These are phyloP conservation scores for Perccottus glenii DNA, from an alignment of 2,113 vertebrate species.

Conservation along the genomic window DNA sequence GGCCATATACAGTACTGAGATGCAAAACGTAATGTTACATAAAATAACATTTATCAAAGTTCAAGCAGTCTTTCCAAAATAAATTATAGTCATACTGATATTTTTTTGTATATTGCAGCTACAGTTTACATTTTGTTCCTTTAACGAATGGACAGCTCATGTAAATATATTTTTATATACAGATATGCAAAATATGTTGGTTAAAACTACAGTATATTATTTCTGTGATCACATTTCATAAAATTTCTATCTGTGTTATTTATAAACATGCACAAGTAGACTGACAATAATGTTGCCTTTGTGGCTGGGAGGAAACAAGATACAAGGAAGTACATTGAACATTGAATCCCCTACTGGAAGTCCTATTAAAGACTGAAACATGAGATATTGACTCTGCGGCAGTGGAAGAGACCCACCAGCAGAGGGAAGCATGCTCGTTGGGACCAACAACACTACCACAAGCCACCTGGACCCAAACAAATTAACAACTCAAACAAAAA, in stretches of 20 bases:
- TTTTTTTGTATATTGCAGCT: too few relatives aligned
- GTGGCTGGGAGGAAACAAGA: background rate
- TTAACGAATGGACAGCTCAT: too few relatives aligned
- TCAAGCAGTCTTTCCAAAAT: too few relatives aligned
- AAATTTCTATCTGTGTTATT: background rate
- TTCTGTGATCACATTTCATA: too few relatives aligned
- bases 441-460: constrained; percentile 14
- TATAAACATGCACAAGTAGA: background rate
- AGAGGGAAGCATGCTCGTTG: constrained; percentile 34
- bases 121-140: too few relatives aligned
- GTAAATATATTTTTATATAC: too few relatives aligned
- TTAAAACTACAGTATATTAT: too few relatives aligned
- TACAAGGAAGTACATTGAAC: background rate
- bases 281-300: background rate
- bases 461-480: constrained; percentile 13
- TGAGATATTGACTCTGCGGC: constrained; percentile 32
- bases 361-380: constrained; percentile 34
- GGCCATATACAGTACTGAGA: too few relatives aligned
- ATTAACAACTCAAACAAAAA: background rate
- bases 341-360: constrained; percentile 23
- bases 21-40: too few relatives aligned
- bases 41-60: too few relatives aligned
- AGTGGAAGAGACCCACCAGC: constrained; percentile 32
- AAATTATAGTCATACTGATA: too few relatives aligned
- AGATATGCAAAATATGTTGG: too few relatives aligned